These are phyloP conservation scores for Drosophila bifasciata DNA, from an alignment of 1,140 invertebrate genomes.

Conservation along the genomic window DNA sequence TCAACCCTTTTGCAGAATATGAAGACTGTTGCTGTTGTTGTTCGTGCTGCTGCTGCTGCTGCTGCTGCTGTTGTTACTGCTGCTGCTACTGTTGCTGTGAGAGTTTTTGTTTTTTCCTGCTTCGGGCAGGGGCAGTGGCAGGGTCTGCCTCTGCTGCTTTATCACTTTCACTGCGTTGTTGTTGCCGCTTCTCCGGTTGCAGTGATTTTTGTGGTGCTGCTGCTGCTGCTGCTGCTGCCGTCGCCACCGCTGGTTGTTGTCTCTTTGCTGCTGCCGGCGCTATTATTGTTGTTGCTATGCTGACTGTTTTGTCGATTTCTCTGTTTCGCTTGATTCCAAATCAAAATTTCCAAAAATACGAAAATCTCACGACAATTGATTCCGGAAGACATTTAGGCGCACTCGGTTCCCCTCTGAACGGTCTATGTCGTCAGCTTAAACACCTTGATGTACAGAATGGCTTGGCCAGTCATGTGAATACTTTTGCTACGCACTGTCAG, in stretches of 20 bases:
- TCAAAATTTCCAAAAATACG: conserved; percentile 84
- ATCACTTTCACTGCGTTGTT: conserved; percentile 77
- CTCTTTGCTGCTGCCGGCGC: conserved; percentile 37
- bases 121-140: conserved; percentile 52
- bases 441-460: conserved; percentile 79
- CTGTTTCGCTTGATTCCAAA: conserved; percentile 84
- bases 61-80: conserved; percentile 35
- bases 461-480: conserved; percentile 77
- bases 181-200: conserved; percentile 53
- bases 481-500: conserved; percentile 73
- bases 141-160: conserved; percentile 49
- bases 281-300: conserved; percentile 72
- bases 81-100: conserved; percentile 44
- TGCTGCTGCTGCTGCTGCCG: conserved; percentile 34
- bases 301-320: conserved; percentile 83
- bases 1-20: conserved; percentile 72
- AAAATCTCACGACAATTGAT: conserved; percentile 84
- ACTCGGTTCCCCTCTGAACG: conserved; percentile 37
- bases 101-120: conserved; percentile 51
- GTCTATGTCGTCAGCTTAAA: conserved; percentile 56
- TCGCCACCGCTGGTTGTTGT: conserved; percentile 41
- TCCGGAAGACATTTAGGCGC: conserved; percentile 84
- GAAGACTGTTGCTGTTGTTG: conserved; percentile 53
- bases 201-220: conserved; percentile 55
- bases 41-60: conserved; percentile 34